phyloP scores from a whole-genome alignment of 2,888 invertebrate genomes.

The Mellilla xanthometata region DNA sequence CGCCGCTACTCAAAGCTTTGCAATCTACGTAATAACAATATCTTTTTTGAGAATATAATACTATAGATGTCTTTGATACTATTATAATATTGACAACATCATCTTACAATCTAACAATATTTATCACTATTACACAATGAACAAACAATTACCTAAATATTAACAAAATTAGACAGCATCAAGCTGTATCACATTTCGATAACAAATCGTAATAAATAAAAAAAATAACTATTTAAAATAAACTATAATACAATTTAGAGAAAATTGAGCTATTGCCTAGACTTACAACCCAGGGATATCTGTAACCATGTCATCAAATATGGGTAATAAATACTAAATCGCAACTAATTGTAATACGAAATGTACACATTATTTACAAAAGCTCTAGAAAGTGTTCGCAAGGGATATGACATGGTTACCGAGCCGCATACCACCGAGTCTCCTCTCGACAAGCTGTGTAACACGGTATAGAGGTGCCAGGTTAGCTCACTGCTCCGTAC shows the following conservation, averaged over 20 bases:
- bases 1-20: slow-evolving; percentile 44
- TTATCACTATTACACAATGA: slow-evolving; percentile 52
- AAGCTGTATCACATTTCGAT: slow-evolving; percentile 71
- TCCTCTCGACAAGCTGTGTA: slow-evolving; percentile 69
- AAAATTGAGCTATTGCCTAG: slow-evolving; percentile 76
- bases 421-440: slow-evolving; percentile 76
- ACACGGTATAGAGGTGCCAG: slow-evolving; percentile 58
- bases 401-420: slow-evolving; percentile 69
- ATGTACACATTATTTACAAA: slow-evolving; percentile 64
- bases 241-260: slow-evolving; percentile 41
- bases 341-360: slow-evolving; percentile 43
- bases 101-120: slow-evolving; percentile 56
- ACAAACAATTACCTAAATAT: slow-evolving; percentile 59
- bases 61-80: slow-evolving; percentile 44
- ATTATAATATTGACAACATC: slow-evolving; percentile 61
- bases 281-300: slow-evolving; percentile 78
- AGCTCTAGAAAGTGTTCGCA: slow-evolving; percentile 38
- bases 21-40: slow-evolving; percentile 54
- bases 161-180: slow-evolving; percentile 64
- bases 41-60: slow-evolving; percentile 55
- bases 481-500: slow-evolving; percentile 53
- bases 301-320: slow-evolving; percentile 69
- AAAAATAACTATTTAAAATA: slow-evolving; percentile 55
- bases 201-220: slow-evolving; percentile 65
- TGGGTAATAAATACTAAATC: slow-evolving; percentile 37